These are phyloP conservation scores for Thymallus thymallus DNA, from an alignment of 2,113 vertebrate genomes.

Conservation along the genomic window DNA sequence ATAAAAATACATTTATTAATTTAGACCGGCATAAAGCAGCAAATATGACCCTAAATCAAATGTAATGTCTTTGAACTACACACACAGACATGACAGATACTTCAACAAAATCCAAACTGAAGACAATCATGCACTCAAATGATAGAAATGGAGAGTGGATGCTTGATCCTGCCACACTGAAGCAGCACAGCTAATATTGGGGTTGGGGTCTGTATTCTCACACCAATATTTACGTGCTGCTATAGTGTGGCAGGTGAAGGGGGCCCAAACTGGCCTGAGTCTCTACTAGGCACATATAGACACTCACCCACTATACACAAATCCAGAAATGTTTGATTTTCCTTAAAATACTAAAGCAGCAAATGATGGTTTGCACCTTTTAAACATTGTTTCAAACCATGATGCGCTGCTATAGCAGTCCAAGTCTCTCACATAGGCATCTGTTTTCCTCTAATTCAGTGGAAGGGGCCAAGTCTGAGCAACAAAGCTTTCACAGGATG, in stretches of 20 bases:
- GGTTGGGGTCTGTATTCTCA: conserved; percentile 81
- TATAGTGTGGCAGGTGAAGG: conserved; percentile 88
- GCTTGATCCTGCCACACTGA: conserved; percentile 85
- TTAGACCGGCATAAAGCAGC: neutral
- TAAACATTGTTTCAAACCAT: conserved; percentile 92
- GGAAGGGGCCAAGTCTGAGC: conserved; percentile 22
- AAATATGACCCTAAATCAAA: neutral
- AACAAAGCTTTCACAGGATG: conserved; percentile 46
- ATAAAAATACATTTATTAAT: conserved; percentile 2
- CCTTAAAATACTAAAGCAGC: conserved; percentile 98
- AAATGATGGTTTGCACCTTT: conserved; percentile 94
- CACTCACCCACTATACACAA: neutral
- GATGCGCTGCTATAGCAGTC: conserved; percentile 99
- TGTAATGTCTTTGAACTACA: conserved; percentile 37
- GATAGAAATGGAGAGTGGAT: conserved; percentile 47
- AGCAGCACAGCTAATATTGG: conserved; percentile 99
- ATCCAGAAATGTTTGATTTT: conserved; percentile 41
- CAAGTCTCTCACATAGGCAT: conserved; percentile 64
- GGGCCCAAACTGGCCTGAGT: neutral
- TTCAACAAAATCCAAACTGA: neutral
- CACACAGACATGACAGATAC: neutral
- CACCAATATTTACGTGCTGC: conserved; percentile 99
- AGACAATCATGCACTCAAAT: conserved; percentile 19
- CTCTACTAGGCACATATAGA: too few relatives aligned
- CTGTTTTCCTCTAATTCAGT: neutral